Evolutionary conservation across 2,888 invertebrate species (phyloP), one percentile per base, ranked within the genome.

Genomic region (Drosophila koepferae): DNA sequence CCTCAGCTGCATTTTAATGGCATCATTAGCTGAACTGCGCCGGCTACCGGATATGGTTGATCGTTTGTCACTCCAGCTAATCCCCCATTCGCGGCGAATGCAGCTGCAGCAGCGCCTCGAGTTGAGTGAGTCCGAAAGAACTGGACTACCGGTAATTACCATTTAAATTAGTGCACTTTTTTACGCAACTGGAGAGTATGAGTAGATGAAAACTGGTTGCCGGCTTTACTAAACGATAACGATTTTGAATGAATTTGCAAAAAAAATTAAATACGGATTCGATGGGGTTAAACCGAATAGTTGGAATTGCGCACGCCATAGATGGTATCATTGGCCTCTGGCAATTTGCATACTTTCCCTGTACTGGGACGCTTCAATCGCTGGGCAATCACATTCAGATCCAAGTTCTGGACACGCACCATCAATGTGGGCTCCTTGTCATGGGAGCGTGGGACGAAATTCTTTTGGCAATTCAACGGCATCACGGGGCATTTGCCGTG

Each of bases 21-120:
- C 87, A 82, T 85, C 85, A 85, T 85, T 85, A 85, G 89, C 77
- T 69, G 64, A 71, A 65, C 72, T 36, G 72, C 65, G 64, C 67
- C 64, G 86, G 87, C 85, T 84, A 86, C 89, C 85, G 85, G 85
- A 85, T 89, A 85, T 84, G 89, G 85, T 70, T 84, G 85, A 89
- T 85, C 85, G 89, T 85, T 85, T 85, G 85, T 85, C 85, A 85
- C 87, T 79, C 77, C 16, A 49, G 77, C 73, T 86, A 76, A 89
- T 79, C 73, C 83, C 67, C 61, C 36, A 16, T 51, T 34, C 36
- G 28, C 31, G 31, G 49, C 54, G 65, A 60, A 43, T 51, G 72
- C 68, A 72, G 59, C 60, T 53, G 61, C 69, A 36, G 46, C 60
- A n/a, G 38, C 38, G 12, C 20, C 23, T 44, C 55, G 54, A 70